Evolutionary conservation across 2,888 invertebrate species (phyloP).

Genomic region (Acleris literana): DNA sequence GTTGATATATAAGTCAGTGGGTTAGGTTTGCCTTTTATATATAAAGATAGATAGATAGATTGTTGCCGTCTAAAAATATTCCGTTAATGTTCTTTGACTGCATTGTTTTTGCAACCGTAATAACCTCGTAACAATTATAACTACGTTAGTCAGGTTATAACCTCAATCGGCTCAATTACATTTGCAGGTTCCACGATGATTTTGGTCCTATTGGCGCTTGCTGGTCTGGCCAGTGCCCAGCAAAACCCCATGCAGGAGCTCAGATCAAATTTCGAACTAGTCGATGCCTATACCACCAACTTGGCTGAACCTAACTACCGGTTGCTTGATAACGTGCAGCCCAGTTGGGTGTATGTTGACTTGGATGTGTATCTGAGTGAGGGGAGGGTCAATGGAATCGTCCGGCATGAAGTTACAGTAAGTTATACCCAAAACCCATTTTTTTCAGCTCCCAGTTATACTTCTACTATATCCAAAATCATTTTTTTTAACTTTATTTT

Average conservation of each 20-base stretch:
- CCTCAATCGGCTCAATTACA: not conserved
- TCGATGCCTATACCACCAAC: slow-evolving; percentile 56
- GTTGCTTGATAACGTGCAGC: slow-evolving; percentile 60
- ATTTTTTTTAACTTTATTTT: not conserved
- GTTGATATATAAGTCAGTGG: too few relatives aligned
- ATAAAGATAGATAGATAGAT: too few relatives aligned
- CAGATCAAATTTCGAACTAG: slow-evolving; percentile 61
- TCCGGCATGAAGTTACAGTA: slow-evolving; percentile 57
- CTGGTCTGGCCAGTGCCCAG: slow-evolving; percentile 53
- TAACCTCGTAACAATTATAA: not conserved
- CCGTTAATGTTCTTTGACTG: too few relatives aligned
- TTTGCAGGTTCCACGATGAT: slow-evolving; percentile 60
- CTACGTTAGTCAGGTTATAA: not conserved
- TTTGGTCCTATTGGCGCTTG: slow-evolving; percentile 50
- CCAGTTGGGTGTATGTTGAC: slow-evolving; percentile 55
- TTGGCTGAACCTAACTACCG: slow-evolving; percentile 65
- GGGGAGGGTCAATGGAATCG: slow-evolving; percentile 60
- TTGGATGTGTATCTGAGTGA: slow-evolving; percentile 64
- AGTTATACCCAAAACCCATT: slow-evolving; percentile 42
- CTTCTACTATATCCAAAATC: not conserved
- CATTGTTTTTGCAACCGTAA: too few relatives aligned
- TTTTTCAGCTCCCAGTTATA: not conserved
- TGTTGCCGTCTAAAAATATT: too few relatives aligned
- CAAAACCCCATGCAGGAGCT: slow-evolving; percentile 57
- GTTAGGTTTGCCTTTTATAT: too few relatives aligned